Conservation (phyloP, 2,888 invertebrate species). For the Nomada ruficornis region DNA sequence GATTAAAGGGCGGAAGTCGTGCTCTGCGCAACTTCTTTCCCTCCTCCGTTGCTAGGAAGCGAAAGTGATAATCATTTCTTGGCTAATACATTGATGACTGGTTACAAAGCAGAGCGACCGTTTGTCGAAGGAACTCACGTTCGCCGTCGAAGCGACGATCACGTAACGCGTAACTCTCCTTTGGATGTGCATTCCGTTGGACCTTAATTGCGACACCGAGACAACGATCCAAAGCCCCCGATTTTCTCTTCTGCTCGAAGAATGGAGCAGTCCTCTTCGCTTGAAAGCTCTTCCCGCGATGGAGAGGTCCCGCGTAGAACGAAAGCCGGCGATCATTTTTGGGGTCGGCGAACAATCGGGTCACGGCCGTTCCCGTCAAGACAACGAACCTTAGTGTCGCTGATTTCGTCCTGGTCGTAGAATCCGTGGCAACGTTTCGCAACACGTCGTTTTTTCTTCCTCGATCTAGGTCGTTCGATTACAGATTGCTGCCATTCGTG, state of each 20-base stretch:
- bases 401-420: slow-evolving; percentile 15
- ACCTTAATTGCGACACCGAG: slow-evolving; percentile 18
- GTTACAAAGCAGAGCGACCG: slow-evolving; percentile 24
- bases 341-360: slow-evolving; percentile 39
- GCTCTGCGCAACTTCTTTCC: slow-evolving; percentile 23
- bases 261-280: slow-evolving; percentile 16
- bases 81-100: slow-evolving; percentile 38
- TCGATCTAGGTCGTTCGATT: slow-evolving; percentile 77
- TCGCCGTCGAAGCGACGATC: slow-evolving; percentile 6
- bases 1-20: neutral
- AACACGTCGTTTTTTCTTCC: slow-evolving; percentile 52
- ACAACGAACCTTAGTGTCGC: slow-evolving; percentile 21
- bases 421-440: slow-evolving; percentile 47
- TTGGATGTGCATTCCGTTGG: slow-evolving; percentile 6
- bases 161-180: neutral
- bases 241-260: slow-evolving; percentile 20
- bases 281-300: slow-evolving; percentile 32
- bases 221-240: slow-evolving; percentile 13
- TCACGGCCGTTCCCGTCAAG: slow-evolving; percentile 31
- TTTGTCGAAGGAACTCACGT: slow-evolving; percentile 30
- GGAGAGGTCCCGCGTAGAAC: slow-evolving; percentile 29
- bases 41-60: slow-evolving; percentile 22
- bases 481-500: slow-evolving; percentile 43
- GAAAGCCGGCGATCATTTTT: slow-evolving; percentile 31
- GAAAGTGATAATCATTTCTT: slow-evolving; percentile 53